phyloP scores from a whole-genome alignment of 2,113 vertebrate species.

The Trichomycterus rosablanca region DNA sequence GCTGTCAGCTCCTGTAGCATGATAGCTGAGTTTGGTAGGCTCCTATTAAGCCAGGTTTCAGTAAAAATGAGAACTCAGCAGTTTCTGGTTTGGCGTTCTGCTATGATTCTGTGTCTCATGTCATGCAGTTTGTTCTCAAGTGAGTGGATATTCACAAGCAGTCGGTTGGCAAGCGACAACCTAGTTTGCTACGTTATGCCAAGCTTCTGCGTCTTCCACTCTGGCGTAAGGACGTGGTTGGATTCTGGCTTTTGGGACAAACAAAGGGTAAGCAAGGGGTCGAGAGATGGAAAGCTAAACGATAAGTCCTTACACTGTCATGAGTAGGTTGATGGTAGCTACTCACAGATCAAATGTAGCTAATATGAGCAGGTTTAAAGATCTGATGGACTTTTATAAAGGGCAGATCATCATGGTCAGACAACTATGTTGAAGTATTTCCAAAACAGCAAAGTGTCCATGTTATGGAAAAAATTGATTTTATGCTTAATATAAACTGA shows the following conservation, averaged over 20 bases:
- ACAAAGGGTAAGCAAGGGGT: background rate
- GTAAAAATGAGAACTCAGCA: background rate
- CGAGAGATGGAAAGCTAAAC: no score
- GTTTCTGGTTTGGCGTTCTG: background rate
- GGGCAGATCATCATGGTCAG: no score
- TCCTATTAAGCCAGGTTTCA: background rate
- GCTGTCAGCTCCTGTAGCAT: constrained; percentile 14
- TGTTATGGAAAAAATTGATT: no score
- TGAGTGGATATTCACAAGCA: background rate
- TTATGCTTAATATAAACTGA: no score
- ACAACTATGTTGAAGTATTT: no score
- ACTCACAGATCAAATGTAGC: no score
- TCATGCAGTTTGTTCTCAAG: background rate
- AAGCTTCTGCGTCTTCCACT: background rate
- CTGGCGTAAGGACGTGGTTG: background rate
- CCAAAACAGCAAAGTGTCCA: no score
- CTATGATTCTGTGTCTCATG: background rate
- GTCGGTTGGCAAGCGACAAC: background rate
- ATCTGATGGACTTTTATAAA: no score
- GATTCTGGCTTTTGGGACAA: background rate
- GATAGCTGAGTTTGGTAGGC: constrained; percentile 3
- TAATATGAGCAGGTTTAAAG: no score
- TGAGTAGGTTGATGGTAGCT: no score
- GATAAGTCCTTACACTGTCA: background rate
- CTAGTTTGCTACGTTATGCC: background rate